Evolutionary conservation across 2,113 vertebrate genomes (phyloP), one percentile per base, ranked within the genome.

Genomic region (Puffinus mauretanicus): DNA sequence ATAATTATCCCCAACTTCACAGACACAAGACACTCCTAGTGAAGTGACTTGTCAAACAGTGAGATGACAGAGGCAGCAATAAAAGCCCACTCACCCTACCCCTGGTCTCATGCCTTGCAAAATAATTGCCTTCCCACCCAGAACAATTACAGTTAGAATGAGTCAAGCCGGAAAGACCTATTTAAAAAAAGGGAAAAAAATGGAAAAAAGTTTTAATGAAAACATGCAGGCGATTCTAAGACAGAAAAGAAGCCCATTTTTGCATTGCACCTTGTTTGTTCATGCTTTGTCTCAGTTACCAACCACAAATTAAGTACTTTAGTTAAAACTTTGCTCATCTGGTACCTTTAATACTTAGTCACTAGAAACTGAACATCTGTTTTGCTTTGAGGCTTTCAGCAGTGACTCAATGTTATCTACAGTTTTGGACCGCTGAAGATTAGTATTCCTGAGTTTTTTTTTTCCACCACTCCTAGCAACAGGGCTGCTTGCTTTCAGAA

Each of bases 371-470:
- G 62, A 86, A 95, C 90, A 93, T 95, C 90, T 88, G 92, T 80
- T 97, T 95, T 88, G 90, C 90, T 96, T 55, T 60, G 89, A 95
- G 94, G 92, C 88, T 91, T 94, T 93, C 84, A 65, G 86, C 61
- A 82, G 88, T 96, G 94, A 94, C 93, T 96, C 94, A 84, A 16
- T 86, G 70, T 85, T 93, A 95, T 94, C 93, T 80, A 36, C 62
- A 82, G 27, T 10, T 26, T 13, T 83, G 88, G 82, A 78, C 64
- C 0, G 10, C 80, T 61, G 36, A 76, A 83, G 55, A 91, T 61
- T 78, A 85, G 9, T 73, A 73, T 67, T 86, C 75, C 79, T 57
- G 52, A 73, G 36, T 26, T 26, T 47, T 27, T 26, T 8, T 0
- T 19, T 42, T 12, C 26, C 47, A 40, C 42, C 27, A 46, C 14